phyloP scores from a whole-genome alignment of 2,888 invertebrate genomes.

The Drosophila histrio region DNA sequence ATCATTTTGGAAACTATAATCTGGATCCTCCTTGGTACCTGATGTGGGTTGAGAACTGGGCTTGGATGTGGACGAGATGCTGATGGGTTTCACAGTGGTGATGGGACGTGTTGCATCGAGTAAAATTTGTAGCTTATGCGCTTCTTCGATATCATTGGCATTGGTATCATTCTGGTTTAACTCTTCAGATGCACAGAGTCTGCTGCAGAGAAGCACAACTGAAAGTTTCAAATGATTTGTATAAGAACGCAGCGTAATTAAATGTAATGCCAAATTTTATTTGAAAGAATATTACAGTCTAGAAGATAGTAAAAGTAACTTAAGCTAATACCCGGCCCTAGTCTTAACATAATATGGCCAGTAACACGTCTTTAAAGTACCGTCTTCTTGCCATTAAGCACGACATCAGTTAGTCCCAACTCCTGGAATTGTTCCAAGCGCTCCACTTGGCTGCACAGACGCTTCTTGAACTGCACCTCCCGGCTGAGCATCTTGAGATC shows the following conservation, averaged over 20 bases:
- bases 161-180: not conserved
- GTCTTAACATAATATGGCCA: not conserved
- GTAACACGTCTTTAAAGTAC: conserved; percentile 32
- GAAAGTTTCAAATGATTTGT: not conserved
- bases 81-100: conserved; percentile 17
- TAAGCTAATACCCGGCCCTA: conserved; percentile 35
- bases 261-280: conserved; percentile 62
- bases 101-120: not conserved
- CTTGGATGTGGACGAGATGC: not conserved
- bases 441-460: conserved; percentile 61
- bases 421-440: conserved; percentile 63
- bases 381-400: conserved; percentile 61
- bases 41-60: not conserved
- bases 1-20: conserved; percentile 54
- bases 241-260: not conserved
- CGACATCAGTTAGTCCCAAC: conserved; percentile 58
- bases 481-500: conserved; percentile 69
- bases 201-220: conserved; percentile 41
- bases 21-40: conserved; percentile 37
- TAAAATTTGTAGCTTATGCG: conserved; percentile 14
- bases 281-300: conserved; percentile 66
- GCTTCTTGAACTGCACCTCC: conserved; percentile 71
- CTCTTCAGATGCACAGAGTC: conserved; percentile 10
- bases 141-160: conserved; percentile 6
- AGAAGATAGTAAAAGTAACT: conserved; percentile 28